Conservation (phyloP, 2,888 invertebrate genomes). For the Sclerodermus sp. region DNA sequence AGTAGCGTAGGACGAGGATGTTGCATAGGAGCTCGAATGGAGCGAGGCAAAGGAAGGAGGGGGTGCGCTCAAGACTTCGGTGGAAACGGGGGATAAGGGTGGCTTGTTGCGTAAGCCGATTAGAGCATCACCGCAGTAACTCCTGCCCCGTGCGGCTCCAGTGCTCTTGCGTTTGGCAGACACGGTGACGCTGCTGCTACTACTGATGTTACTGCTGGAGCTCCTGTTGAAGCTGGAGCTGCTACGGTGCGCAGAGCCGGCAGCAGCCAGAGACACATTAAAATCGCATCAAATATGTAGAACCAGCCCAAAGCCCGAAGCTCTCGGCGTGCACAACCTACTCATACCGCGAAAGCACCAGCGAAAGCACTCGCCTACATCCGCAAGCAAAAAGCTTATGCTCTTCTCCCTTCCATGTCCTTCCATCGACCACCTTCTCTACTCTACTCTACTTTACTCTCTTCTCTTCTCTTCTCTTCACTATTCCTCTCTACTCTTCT, state of each 20-base stretch:
- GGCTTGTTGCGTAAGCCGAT: conserved; percentile 54
- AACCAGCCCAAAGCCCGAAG: conserved; percentile 14
- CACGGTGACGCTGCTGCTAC: not conserved
- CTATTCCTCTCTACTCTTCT: conserved; percentile 3
- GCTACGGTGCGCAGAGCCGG: not conserved
- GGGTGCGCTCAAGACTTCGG: conserved; percentile 16
- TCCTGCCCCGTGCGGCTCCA: conserved; percentile 23
- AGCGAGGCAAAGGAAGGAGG: conserved; percentile 1
- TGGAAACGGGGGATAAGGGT: conserved; percentile 39
- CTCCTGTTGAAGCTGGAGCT: not conserved
- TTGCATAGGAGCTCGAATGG: not conserved
- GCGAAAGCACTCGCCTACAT: too few relatives aligned
- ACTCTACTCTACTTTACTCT: not conserved
- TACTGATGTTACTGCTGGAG: not conserved
- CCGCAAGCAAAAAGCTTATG: conserved; percentile 10
- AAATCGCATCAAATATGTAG: conserved; percentile 57
- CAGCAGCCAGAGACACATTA: conserved; percentile 53
- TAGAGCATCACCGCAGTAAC: conserved; percentile 50
- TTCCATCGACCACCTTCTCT: too few relatives aligned
- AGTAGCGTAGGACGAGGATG: conserved; percentile 7
- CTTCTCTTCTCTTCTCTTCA: conserved; percentile 2
- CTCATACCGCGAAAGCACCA: too few relatives aligned
- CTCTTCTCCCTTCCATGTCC: conserved; percentile 2
- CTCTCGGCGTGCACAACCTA: not conserved
- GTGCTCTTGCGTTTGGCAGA: conserved; percentile 4